phyloP scores from a whole-genome alignment of 2,888 invertebrate genomes.

The Acrobasis suavella region DNA sequence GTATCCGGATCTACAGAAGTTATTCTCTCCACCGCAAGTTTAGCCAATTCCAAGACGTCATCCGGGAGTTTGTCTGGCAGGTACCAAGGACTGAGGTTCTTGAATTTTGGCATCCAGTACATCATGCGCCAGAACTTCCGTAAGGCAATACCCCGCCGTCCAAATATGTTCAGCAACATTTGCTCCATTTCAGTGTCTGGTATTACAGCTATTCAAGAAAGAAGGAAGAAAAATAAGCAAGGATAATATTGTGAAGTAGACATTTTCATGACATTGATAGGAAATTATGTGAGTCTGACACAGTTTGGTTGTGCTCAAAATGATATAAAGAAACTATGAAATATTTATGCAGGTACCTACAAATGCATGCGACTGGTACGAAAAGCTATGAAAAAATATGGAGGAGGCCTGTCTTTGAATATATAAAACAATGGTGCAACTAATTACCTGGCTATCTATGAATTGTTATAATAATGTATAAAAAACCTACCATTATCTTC shows the following conservation, averaged over 20 bases:
- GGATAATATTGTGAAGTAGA: too few relatives aligned
- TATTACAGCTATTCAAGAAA: constrained; percentile 86
- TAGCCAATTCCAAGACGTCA: constrained; percentile 89
- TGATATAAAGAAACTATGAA: too few relatives aligned
- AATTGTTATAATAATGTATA: neutral
- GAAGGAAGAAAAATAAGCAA: neutral
- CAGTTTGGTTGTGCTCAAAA: too few relatives aligned
- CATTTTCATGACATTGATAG: too few relatives aligned
- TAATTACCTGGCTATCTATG: too few relatives aligned
- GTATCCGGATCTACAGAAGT: constrained; percentile 90
- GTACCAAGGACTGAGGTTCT: constrained; percentile 93
- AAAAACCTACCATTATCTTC: constrained; percentile 89
- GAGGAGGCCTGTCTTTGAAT: too few relatives aligned
- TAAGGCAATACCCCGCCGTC: constrained; percentile 87
- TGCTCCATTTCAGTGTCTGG: constrained; percentile 95
- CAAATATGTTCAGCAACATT: constrained; percentile 92
- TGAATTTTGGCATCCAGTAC: constrained; percentile 98
- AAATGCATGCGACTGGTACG: too few relatives aligned
- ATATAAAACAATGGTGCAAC: too few relatives aligned
- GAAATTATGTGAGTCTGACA: too few relatives aligned
- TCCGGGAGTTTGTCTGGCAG: constrained; percentile 90
- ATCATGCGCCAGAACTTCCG: constrained; percentile 91
- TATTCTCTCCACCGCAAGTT: constrained; percentile 92
- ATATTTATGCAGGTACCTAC: too few relatives aligned
- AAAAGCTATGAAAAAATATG: too few relatives aligned